Conservation (phyloP, 2,888 invertebrate genomes). For the Minunthozetes semirufus region DNA sequence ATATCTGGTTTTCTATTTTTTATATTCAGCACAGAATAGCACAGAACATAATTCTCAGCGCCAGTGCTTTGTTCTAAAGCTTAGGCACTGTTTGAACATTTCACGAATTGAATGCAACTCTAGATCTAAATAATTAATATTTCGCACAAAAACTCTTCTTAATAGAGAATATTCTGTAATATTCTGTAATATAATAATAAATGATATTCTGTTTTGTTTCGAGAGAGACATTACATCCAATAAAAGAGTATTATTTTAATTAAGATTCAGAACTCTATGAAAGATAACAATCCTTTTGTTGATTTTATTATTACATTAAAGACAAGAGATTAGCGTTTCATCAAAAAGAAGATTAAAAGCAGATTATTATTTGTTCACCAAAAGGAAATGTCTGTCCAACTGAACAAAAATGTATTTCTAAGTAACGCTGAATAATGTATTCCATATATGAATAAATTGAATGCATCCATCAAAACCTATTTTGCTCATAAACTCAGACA, state of each 20-base stretch:
- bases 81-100: slow-evolving; percentile 1
- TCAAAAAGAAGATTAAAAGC: slow-evolving; percentile 23
- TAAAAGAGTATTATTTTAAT: slow-evolving; percentile 19
- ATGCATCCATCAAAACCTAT: background rate
- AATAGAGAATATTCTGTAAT: background rate
- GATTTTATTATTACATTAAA: background rate
- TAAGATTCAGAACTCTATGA: slow-evolving; percentile 7
- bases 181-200: background rate
- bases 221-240: background rate
- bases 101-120: background rate
- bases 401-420: background rate
- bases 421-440: slow-evolving; percentile 2
- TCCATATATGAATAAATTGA: background rate
- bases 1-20: background rate
- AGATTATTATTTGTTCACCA: slow-evolving; percentile 9
- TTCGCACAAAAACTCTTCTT: background rate
- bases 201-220: background rate
- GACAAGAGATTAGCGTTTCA: slow-evolving; percentile 21
- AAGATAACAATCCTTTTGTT: background rate
- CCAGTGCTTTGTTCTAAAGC: background rate
- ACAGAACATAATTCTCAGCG: background rate
- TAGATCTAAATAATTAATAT: background rate
- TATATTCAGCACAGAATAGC: background rate
- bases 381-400: slow-evolving; percentile 9
- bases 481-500: background rate